Conservation (phyloP, 2,797 vertebrate species). For the Sylvia borin region DNA sequence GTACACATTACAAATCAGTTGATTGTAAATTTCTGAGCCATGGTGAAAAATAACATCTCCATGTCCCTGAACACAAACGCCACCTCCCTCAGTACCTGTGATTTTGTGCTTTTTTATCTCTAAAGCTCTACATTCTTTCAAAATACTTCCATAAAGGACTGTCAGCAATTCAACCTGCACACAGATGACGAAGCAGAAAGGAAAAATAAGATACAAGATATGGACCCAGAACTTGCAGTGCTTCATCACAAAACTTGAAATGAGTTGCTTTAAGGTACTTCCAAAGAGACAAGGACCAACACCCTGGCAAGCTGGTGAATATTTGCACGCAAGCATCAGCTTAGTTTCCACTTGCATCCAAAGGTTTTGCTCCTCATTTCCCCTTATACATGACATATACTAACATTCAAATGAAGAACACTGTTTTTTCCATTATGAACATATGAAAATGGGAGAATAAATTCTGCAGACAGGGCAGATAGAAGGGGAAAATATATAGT, state of each 20-base stretch:
- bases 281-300: not conserved
- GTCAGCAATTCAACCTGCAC: not conserved
- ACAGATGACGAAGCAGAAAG: not conserved
- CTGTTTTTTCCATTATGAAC: not conserved
- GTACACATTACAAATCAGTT: not conserved
- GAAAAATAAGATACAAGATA: not conserved
- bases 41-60: not conserved
- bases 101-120: not conserved
- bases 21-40: not conserved
- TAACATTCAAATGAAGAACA: not conserved
- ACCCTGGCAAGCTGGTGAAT: not conserved
- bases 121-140: accelerated
- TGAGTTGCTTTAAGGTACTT: not conserved
- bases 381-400: not conserved
- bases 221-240: not conserved
- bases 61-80: accelerated
- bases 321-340: not conserved
- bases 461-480: not conserved
- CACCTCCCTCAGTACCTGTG: accelerated
- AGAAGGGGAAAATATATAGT: not conserved
- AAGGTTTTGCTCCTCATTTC: not conserved
- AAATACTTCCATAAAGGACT: not conserved
- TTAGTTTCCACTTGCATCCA: not conserved
- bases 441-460: not conserved
- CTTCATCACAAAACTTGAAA: not conserved